phyloP scores from a whole-genome alignment of 2,113 vertebrate genomes.

The Cervus canadensis region DNA sequence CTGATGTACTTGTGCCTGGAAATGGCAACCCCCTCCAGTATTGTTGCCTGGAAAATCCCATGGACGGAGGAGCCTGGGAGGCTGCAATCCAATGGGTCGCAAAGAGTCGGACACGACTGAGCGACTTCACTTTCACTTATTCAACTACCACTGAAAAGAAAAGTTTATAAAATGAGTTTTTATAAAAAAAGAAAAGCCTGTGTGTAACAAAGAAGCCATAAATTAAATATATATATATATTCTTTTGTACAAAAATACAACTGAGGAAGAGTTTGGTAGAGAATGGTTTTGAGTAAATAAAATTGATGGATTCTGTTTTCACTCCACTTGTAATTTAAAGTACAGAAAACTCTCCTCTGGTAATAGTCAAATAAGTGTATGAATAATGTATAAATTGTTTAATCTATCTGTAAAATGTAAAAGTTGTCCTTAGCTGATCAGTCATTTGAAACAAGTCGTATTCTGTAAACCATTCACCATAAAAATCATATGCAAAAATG shows the following conservation, averaged over 20 bases:
- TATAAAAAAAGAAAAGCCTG: neutral
- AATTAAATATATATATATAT: neutral
- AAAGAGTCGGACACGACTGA: no score
- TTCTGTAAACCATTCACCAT: neutral
- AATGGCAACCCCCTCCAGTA: no score
- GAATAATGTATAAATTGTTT: neutral
- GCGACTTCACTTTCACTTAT: no score
- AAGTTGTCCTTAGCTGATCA: neutral
- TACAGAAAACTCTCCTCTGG: neutral
- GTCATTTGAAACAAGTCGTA: neutral
- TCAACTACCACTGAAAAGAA: neutral
- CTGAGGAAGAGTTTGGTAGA: neutral
- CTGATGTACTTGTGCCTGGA: no score
- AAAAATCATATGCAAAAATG: neutral
- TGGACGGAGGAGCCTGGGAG: no score
- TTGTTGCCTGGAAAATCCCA: no score
- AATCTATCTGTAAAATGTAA: neutral
- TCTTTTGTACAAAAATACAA: neutral
- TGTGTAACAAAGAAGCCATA: neutral
- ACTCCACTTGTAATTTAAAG: neutral
- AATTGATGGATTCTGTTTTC: neutral
- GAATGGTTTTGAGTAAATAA: neutral
- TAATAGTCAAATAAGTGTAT: neutral
- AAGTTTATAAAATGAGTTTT: neutral
- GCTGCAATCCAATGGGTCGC: no score